Base-by-base conservation (phyloP, 53 echinoderm and acorn worm species). In the Pentamera pediparva region DNA sequence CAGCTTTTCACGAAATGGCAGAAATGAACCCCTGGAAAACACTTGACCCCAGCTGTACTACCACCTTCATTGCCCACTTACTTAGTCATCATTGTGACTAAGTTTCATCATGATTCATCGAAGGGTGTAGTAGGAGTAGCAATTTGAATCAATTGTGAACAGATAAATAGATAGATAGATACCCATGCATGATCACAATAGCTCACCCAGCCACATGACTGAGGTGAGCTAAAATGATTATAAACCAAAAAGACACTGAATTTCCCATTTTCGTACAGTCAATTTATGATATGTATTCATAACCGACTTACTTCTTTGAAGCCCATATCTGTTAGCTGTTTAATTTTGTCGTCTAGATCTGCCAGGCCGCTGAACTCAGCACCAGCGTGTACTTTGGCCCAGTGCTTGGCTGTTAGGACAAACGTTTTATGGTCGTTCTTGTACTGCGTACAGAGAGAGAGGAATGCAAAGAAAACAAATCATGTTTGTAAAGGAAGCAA, bases 261-360 rank as follows among this genome's bases (percentile, higher is more conserved):
- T 15, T 15, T 41, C 43, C 15, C 43, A 8, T 41, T 41, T 41
- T 41, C 43, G 15, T 41, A 41, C n/a, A 41, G 8, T 10, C 43
- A 41, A 41, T 8, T 15, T 10, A 10, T 8, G 15, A 41, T 15
- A 41, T 15, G 8, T 41, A 41, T 41, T 41, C 56, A 17, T 25
- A 45, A 0, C 13, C 25, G 22, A 39, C 87, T 86, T 61, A 94
- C 94, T 85, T 87, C 89, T 75, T 84, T 74, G 77, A 94, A 94
- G 30, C 94, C 94, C 94, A 94, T 94, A 59, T 87, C 90, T 72
- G 70, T 78, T 45, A 94, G 84, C 85, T 76, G 81, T 50, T 57
- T 82, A 57, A 94, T 81, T 78, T 94, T 94, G 25, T 81, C 49
- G 10, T 94, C 84, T 34, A 87, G 40, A 9, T 87, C 85, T 43